Percentiles rank a stretch among this genome's conserved stretches.
Evolutionary conservation across 1,140 invertebrate species (phyloP).

Genomic region (Globodera ellingtonae): DNA sequence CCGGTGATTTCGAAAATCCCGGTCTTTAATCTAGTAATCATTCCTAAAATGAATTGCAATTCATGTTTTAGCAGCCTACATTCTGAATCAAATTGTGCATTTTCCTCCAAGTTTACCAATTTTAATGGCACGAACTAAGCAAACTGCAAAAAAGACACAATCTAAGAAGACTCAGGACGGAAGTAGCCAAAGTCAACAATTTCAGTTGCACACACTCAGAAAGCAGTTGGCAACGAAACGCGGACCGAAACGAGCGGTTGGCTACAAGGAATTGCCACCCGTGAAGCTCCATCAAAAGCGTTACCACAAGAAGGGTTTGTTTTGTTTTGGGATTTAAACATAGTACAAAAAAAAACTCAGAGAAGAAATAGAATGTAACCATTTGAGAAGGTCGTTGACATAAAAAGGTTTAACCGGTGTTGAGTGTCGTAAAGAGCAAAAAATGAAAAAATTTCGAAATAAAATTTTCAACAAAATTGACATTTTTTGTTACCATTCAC

Average conservation of each 20-base stretch:
- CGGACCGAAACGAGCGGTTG: neutral
- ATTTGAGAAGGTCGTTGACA: neutral
- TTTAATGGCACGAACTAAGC: constrained; percentile 16
- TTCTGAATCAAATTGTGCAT: too few species aligned
- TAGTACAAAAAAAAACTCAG: neutral
- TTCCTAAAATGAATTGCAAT: too few species aligned
- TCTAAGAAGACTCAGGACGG: neutral
- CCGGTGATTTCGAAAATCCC: too few species aligned
- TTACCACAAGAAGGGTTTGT: constrained; percentile 20
- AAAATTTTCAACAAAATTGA: too few species aligned
- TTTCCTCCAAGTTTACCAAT: too few species aligned
- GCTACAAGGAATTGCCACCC: constrained; percentile 20
- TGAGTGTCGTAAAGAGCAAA: too few species aligned
- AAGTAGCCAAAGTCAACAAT: neutral
- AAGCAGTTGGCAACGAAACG: constrained; percentile 19
- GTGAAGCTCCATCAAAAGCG: constrained; percentile 21
- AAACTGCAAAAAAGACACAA: constrained; percentile 14
- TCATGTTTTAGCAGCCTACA: too few species aligned
- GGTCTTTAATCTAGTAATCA: too few species aligned
- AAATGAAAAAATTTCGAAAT: too few species aligned
- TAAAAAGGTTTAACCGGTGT: too few species aligned
- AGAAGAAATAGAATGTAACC: neutral
- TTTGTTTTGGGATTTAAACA: too few species aligned
- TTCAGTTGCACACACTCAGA: neutral
- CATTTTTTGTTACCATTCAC: too few species aligned